Percentiles rank a stretch among this genome's conserved stretches.
These are phyloP conservation scores for Micromesistius poutassou DNA, from an alignment of 2,797 vertebrate species.

Conservation along the genomic window DNA sequence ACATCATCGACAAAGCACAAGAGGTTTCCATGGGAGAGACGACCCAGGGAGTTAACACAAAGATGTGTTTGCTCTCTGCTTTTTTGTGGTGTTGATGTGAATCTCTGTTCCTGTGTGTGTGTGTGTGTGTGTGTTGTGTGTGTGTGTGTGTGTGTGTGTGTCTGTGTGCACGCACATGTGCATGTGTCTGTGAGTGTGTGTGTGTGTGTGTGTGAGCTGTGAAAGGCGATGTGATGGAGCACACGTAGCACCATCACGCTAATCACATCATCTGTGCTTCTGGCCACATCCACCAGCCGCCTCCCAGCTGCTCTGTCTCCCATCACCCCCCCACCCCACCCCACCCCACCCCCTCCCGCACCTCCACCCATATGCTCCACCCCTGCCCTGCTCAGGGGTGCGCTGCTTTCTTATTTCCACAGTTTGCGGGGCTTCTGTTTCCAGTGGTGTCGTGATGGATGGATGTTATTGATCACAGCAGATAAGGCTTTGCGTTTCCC, in stretches of 20 bases:
- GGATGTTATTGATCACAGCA: background rate
- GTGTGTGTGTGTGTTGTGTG: too few species aligned
- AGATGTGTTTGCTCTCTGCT: background rate
- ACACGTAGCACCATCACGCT: constrained; percentile 34
- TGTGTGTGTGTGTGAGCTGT: background rate
- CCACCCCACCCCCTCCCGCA: background rate
- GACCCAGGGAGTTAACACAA: too few species aligned
- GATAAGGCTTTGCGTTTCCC: background rate
- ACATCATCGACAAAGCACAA: background rate
- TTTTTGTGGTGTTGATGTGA: background rate
- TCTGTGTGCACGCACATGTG: too few species aligned
- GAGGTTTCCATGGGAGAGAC: background rate
- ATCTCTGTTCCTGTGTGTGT: background rate
- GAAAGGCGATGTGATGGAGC: constrained; percentile 47
- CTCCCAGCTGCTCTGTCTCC: constrained; percentile 55
- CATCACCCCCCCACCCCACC: background rate
- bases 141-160: background rate
- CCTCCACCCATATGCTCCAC: background rate
- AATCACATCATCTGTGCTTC: constrained; percentile 61
- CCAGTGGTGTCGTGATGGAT: background rate
- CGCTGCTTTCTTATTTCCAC: background rate
- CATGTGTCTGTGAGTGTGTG: background rate
- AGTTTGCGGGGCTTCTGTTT: background rate
- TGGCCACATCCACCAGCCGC: constrained; percentile 30
- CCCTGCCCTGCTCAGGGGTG: background rate